phyloP scores from a whole-genome alignment of 2,888 invertebrate species.

The Andrena dorsata region DNA sequence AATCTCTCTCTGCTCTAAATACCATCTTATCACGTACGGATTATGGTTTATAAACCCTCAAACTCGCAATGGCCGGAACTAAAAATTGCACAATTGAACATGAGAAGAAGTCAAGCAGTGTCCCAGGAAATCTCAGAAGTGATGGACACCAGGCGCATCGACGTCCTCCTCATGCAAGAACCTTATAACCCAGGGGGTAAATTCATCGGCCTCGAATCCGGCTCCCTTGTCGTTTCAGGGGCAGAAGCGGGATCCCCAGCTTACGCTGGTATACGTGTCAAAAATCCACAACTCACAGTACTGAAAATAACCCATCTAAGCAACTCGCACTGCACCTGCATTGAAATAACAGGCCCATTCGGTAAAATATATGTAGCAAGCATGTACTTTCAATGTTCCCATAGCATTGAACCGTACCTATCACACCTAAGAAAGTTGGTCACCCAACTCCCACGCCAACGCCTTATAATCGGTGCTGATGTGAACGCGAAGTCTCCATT shows the following conservation, averaged over 20 bases:
- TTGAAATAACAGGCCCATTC: not conserved
- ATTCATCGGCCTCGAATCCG: not conserved
- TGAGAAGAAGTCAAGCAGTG: not conserved
- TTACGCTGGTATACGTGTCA: not conserved
- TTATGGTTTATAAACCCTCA: not conserved
- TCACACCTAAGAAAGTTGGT: not conserved
- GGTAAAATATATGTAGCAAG: not conserved
- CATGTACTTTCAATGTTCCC: not conserved
- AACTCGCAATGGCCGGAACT: not conserved
- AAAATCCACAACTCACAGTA: not conserved
- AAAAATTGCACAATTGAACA: not conserved
- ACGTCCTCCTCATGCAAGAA: constrained; percentile 9
- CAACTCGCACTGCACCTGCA: not conserved
- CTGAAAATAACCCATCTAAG: not conserved
- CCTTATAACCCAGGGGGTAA: not conserved
- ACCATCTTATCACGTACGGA: too few relatives aligned
- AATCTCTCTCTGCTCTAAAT: too few relatives aligned
- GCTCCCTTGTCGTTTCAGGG: not conserved
- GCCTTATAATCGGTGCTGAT: not conserved
- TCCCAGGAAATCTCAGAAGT: not conserved
- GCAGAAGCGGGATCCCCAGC: not conserved
- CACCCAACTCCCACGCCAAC: not conserved
- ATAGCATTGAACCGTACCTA: not conserved
- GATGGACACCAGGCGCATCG: not conserved
- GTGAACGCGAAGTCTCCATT: not conserved